Percentiles rank a stretch among this genome's conserved stretches.
Evolutionary conservation across 2,113 vertebrate genomes (phyloP).

Genomic region (Vireo altiloquus): DNA sequence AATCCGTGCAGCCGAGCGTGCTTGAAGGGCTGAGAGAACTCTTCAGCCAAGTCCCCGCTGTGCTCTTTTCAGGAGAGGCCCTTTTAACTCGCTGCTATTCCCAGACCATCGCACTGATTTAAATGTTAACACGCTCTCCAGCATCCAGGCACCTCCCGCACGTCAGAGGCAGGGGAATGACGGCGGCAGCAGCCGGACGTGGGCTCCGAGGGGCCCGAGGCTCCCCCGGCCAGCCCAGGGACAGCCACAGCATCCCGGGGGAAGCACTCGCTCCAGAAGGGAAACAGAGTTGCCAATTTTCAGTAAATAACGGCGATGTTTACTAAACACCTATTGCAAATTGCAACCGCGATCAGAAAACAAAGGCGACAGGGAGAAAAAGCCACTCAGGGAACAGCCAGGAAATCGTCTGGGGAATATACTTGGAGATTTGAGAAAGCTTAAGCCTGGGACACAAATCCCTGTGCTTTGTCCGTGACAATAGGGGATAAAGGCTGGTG

Average conservation of each 20-base stretch:
- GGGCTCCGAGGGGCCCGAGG: neutral
- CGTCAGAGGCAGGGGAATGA: neutral
- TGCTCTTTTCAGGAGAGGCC: conserved; percentile 45
- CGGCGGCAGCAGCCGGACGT: neutral
- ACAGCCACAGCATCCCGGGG: fast-evolving
- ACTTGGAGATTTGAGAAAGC: neutral
- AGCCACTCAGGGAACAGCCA: neutral
- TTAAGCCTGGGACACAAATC: conserved; percentile 30
- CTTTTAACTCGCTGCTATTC: conserved; percentile 22
- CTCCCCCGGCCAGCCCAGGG: neutral
- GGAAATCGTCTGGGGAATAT: neutral
- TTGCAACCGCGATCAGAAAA: neutral
- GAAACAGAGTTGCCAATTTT: fast-evolving
- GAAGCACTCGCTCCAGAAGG: fast-evolving
- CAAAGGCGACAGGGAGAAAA: neutral
- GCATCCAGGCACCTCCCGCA: neutral
- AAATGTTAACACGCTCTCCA: conserved; percentile 18
- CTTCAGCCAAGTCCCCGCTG: conserved; percentile 50
- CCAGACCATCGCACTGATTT: neutral
- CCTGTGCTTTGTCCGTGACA: neutral
- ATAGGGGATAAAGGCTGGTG: neutral
- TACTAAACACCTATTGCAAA: neutral
- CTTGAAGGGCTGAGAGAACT: conserved; percentile 35
- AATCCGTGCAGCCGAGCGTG: neutral
- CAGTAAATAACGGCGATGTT: neutral